Conservation (phyloP, 2,888 invertebrate genomes). For the Drosophila conformis region DNA sequence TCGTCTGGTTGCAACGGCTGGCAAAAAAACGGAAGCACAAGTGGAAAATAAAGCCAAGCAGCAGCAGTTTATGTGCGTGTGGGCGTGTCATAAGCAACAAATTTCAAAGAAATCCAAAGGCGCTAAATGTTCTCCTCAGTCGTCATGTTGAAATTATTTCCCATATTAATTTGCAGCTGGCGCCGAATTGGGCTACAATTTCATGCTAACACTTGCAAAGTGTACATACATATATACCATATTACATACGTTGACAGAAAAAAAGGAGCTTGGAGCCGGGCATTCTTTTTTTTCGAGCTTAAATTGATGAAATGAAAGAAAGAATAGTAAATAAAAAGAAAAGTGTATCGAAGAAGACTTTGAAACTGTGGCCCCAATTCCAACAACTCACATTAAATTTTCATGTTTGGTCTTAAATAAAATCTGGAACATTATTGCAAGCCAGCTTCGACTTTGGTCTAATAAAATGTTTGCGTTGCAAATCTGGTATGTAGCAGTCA, state of each 20-base stretch:
- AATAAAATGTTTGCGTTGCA: neutral
- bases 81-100: slow-evolving; percentile 36
- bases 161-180: slow-evolving; percentile 42
- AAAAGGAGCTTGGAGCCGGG: neutral
- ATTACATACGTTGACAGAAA: neutral
- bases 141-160: slow-evolving; percentile 41
- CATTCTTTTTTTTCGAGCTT: neutral
- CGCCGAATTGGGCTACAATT: slow-evolving; percentile 13
- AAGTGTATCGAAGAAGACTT: neutral
- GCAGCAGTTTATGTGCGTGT: slow-evolving; percentile 24
- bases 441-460: neutral
- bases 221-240: neutral
- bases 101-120: slow-evolving; percentile 37
- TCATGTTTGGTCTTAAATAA: neutral
- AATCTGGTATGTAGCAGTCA: neutral
- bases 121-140: slow-evolving; percentile 31
- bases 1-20: slow-evolving; percentile 36
- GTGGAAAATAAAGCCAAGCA: slow-evolving; percentile 28
- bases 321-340: neutral
- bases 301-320: neutral
- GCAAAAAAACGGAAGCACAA: slow-evolving; percentile 21
- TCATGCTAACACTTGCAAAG: slow-evolving; percentile 3
- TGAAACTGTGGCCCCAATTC: neutral
- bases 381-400: neutral
- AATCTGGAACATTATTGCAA: neutral